phyloP scores from a whole-genome alignment of 2,888 invertebrate species.

The Amaurobius ferox region DNA sequence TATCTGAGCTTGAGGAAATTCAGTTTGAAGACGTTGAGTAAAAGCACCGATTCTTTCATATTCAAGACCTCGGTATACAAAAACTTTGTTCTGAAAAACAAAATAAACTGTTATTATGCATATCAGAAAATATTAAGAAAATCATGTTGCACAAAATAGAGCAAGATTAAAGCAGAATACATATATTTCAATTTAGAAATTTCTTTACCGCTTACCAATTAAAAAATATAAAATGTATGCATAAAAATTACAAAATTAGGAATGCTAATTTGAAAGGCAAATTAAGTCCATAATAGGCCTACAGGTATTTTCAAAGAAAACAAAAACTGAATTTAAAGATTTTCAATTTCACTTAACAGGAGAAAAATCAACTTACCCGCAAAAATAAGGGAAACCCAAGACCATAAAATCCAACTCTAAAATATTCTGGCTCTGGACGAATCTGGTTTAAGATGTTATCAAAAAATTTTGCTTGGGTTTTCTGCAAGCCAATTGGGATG shows the following conservation, averaged over 20 bases:
- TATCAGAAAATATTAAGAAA: too few relatives aligned
- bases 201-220: too few relatives aligned
- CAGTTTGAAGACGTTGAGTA: constrained; percentile 92
- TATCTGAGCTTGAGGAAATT: constrained; percentile 96
- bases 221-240: too few relatives aligned
- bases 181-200: too few relatives aligned
- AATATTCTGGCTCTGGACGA: constrained; percentile 95
- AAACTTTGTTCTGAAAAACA: constrained; percentile 88
- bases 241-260: too few relatives aligned
- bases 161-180: too few relatives aligned
- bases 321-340: not conserved
- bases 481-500: too few relatives aligned
- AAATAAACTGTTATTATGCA: too few relatives aligned
- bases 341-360: not conserved
- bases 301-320: too few relatives aligned
- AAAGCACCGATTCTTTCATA: constrained; percentile 96
- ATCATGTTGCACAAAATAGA: too few relatives aligned
- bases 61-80: constrained; percentile 95
- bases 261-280: too few relatives aligned
- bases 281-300: too few relatives aligned
- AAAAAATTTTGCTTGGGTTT: constrained; percentile 91
- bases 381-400: constrained; percentile 95
- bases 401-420: constrained; percentile 96
- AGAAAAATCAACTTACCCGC: constrained; percentile 83
- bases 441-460: constrained; percentile 92